phyloP scores from a whole-genome alignment of 2,888 invertebrate species.

The Agonum fuliginosum region DNA sequence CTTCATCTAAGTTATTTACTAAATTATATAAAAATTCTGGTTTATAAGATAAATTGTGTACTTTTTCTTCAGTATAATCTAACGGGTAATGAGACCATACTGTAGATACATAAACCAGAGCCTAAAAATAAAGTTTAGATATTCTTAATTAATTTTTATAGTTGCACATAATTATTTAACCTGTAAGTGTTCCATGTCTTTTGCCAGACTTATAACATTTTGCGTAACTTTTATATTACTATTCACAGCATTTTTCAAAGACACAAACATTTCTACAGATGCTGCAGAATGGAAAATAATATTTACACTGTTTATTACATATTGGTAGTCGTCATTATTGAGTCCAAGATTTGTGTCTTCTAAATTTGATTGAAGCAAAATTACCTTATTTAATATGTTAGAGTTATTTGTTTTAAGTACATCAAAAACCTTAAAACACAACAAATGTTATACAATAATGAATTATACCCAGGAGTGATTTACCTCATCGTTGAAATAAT shows the following conservation, averaged over 20 bases:
- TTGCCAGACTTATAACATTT: not conserved
- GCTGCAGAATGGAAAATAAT: conserved; percentile 34
- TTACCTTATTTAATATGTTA: not conserved
- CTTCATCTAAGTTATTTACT: not conserved
- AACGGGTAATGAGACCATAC: not conserved
- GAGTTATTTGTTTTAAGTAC: not conserved
- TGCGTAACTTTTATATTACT: not conserved
- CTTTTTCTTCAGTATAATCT: not conserved
- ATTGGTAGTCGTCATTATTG: not conserved
- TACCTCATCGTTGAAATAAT: conserved; percentile 14
- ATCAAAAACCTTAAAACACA: conserved; percentile 2
- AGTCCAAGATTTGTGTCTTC: not conserved
- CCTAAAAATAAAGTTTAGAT: not conserved
- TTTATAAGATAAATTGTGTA: not conserved
- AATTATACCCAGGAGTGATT: not conserved
- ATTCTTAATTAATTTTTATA: too few relatives aligned
- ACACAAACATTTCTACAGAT: not conserved
- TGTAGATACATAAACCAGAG: not conserved
- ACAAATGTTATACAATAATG: not conserved
- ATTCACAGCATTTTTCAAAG: not conserved
- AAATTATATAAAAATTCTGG: not conserved
- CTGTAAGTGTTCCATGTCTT: not conserved
- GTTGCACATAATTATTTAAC: too few relatives aligned
- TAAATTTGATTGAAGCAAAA: not conserved
- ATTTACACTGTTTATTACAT: not conserved